These are phyloP conservation scores for Venusia cambrica DNA, from an alignment of 2,888 invertebrate species.

Conservation along the genomic window DNA sequence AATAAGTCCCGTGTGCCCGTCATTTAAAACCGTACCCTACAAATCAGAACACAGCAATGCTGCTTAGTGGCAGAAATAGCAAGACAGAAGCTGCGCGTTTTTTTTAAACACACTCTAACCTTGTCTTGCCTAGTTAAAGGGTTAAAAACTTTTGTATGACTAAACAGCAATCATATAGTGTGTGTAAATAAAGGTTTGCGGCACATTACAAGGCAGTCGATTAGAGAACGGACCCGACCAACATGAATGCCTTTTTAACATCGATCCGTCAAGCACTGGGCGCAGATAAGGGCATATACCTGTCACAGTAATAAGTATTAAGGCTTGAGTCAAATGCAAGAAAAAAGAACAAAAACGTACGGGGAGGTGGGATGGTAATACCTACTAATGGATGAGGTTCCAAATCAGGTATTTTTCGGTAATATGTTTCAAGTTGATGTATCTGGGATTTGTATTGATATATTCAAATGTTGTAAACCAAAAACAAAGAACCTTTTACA, in stretches of 20 bases:
- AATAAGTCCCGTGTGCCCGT: no score
- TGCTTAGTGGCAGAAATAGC: no score
- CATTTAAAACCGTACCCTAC: no score
- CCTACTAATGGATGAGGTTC: constrained; percentile 43
- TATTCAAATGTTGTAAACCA: no score
- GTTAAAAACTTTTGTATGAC: constrained; percentile 30
- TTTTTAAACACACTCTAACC: no score
- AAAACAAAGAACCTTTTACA: no score
- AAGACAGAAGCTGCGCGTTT: no score
- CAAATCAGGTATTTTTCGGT: no score
- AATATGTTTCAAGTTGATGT: no score
- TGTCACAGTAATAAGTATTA: constrained; percentile 70
- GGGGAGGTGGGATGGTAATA: no score
- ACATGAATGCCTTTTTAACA: constrained; percentile 60
- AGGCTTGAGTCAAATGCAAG: constrained; percentile 52
- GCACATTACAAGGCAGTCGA: constrained; percentile 56
- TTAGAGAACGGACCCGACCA: constrained; percentile 51
- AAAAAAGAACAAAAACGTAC: constrained; percentile 34
- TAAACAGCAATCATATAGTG: constrained; percentile 33
- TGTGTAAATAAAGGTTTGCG: constrained; percentile 48
- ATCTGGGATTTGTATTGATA: no score
- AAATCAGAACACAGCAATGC: no score
- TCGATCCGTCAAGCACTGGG: constrained; percentile 67
- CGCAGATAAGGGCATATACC: constrained; percentile 64
- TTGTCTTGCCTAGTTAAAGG: constrained; percentile 1